Evolutionary conservation across 1,140 invertebrate genomes (phyloP).

Genomic region (Macrotrachela quadricornifera): DNA sequence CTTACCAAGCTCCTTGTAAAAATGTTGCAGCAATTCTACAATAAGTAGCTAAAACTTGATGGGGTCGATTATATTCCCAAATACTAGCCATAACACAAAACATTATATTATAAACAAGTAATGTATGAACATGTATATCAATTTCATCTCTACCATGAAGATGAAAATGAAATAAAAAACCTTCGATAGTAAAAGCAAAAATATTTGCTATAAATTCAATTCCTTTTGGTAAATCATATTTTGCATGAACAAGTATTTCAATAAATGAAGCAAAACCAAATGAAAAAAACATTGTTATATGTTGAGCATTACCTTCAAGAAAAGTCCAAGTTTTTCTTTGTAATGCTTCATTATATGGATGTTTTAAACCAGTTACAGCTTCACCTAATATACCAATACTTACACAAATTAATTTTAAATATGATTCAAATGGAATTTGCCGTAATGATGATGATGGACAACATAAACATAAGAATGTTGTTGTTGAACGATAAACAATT

Average conservation of each 20-base stretch:
- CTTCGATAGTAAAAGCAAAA: conserved; percentile 30
- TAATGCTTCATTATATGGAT: too few species aligned
- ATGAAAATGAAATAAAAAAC: conserved; percentile 33
- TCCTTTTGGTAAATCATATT: conserved; percentile 21
- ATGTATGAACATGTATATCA: conserved; percentile 32
- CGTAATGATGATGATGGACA: not conserved
- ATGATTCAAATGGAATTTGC: not conserved
- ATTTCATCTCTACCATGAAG: conserved; percentile 31
- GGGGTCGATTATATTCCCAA: conserved; percentile 25
- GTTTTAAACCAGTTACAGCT: conserved; percentile 24
- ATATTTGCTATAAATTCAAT: conserved; percentile 26
- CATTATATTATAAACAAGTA: conserved; percentile 29
- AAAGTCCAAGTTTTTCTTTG: too few species aligned
- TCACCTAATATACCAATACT: conserved; percentile 14
- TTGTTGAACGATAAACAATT: not conserved
- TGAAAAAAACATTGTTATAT: conserved; percentile 35
- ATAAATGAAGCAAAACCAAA: conserved; percentile 28
- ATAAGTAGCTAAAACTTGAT: conserved; percentile 22
- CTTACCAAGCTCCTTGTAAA: conserved; percentile 35
- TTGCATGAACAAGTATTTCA: conserved; percentile 23
- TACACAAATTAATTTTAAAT: not conserved
- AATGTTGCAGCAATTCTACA: conserved; percentile 24
- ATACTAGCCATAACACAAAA: conserved; percentile 16
- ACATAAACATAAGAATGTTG: not conserved
- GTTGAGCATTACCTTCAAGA: conserved; percentile 25